Conservation (phyloP, 2,797 vertebrate genomes). For the Vipera ursinii region DNA sequence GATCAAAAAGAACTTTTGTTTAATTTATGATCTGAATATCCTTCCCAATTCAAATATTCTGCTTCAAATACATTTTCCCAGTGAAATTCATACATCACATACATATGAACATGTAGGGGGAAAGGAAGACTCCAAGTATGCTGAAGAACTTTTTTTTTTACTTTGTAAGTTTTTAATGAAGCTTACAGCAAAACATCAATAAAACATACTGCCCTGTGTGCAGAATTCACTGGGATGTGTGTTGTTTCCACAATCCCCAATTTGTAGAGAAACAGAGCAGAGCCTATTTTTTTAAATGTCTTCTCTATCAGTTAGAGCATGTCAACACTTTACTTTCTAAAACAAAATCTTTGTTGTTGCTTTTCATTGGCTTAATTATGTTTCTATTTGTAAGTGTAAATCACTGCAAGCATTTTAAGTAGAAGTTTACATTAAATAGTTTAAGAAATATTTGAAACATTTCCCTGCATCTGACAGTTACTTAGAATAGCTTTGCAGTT, state of each 20-base stretch:
- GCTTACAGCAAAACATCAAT: constrained; percentile 26
- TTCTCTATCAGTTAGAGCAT: constrained; percentile 41
- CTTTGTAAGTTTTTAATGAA: constrained; percentile 42
- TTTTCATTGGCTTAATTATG: constrained; percentile 58
- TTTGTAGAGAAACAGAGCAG: constrained; percentile 41
- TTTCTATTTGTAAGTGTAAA: background rate
- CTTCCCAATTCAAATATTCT: constrained; percentile 58
- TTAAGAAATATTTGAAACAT: constrained; percentile 63
- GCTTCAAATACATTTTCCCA: constrained; percentile 55
- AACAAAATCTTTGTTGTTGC: constrained; percentile 61
- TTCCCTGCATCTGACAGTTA: constrained; percentile 66
- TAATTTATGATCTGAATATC: constrained; percentile 64
- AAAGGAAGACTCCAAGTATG: constrained; percentile 41
- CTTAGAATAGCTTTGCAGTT: constrained; percentile 52
- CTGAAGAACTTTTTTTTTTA: constrained; percentile 27
- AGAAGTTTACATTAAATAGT: background rate
- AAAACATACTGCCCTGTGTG: constrained; percentile 20
- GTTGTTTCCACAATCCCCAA: constrained; percentile 13
- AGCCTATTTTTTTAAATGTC: constrained; percentile 12
- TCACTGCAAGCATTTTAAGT: background rate
- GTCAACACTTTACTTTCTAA: constrained; percentile 23
- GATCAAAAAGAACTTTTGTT: constrained; percentile 59
- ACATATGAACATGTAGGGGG: constrained; percentile 39
- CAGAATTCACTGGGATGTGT: constrained; percentile 41
- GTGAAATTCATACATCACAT: constrained; percentile 47